Evolutionary conservation across 2,888 invertebrate genomes (phyloP), one percentile per base, ranked within the genome.

Genomic region (Drosophila incognita): DNA sequence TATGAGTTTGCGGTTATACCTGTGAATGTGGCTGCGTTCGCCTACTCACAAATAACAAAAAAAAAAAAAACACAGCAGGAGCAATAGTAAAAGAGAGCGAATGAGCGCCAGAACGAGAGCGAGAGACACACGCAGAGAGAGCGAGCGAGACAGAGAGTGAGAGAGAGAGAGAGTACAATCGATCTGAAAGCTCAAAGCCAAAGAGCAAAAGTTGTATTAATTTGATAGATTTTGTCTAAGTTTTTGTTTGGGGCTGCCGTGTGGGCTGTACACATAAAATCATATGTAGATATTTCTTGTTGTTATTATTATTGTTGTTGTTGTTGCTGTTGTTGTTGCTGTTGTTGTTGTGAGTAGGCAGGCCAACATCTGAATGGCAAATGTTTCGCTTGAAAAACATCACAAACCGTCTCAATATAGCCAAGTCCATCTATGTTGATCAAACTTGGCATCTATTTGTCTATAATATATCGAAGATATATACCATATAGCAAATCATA

Each of bases 181-280:
- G 72, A 53, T 49, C 31, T 33, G 52, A 61, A 67, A 74, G 33
- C 49, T 71, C 33, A 18, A 36, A 59, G 57, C 54, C 27, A 46
- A 71, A 76, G 24, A 60, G 59, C 36, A 48, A 78, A 70, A 66
- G 57, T 70, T 69, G 61, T 69, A 77, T 77, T 78, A 59, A 76
- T 64, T 74, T 61, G 66, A 48, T 59, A 59, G 52, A 66, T 60
- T 46, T 51, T 35, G 35, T 18, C 8, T 18, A 21, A 48, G 36
- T 57, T 48, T 48, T 59, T 53, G 36, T 59, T 65, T 68, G 68
- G 49, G 49, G 58, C 54, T 61, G 76, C 56, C 75, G 75, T 75
- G 72, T 75, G 82, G 83, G 86, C 66, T 71, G 83, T 49, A 81
- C 74, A 64, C 56, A 79, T 54, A 53, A 46, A 46, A 61, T 59